Evolutionary conservation across 2,888 invertebrate species (phyloP), one percentile per base, ranked within the genome.

Genomic region (Hirtodrosophila confusa): DNA sequence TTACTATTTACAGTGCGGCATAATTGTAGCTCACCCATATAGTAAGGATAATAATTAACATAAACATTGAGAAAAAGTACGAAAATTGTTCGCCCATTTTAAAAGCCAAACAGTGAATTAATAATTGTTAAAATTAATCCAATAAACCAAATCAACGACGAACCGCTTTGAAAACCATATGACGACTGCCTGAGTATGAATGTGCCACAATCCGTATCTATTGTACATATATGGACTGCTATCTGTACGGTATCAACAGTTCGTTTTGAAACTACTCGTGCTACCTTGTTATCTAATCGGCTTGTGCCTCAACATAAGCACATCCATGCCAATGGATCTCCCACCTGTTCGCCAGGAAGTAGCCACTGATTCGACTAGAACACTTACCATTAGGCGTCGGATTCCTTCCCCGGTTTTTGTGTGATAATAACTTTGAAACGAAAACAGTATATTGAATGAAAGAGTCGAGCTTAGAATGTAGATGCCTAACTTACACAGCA

Each of bases 141-240:
- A 49, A 71, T 31, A 12, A 31, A 40, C 23, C 31, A 40, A 55
- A 10, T 7, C 8, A 29, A n/a, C 57, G 39, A 64, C 74, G 35
- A 60, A 33, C 51, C 39, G n/a, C 55, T 7, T 24, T 45, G 58
- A 37, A 51, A 41, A 35, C 36, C 41, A 43, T 39, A 27, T 41
- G 27, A 23, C 24, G 45, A 72, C 74, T 72, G 74, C 7, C 8
- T 8, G 64, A 63, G 63, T 37, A 33, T 12, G 9, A 51, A 40
- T 40, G 27, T 11, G 31, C 7, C 31, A 31, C 31, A 31, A 9
- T 6, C 8, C 31, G 31, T 31, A 31, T 9, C 7, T 31, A 31
- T 27, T 17, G 6, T 27, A 9, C 31, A 27, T 9, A 31, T 31
- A 31, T 31, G 9, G 9, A 31, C 9, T 37, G 43, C 48, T 36